phyloP scores from a whole-genome alignment of 2,797 vertebrate species.

The Ctenopoma kingsleyae region DNA sequence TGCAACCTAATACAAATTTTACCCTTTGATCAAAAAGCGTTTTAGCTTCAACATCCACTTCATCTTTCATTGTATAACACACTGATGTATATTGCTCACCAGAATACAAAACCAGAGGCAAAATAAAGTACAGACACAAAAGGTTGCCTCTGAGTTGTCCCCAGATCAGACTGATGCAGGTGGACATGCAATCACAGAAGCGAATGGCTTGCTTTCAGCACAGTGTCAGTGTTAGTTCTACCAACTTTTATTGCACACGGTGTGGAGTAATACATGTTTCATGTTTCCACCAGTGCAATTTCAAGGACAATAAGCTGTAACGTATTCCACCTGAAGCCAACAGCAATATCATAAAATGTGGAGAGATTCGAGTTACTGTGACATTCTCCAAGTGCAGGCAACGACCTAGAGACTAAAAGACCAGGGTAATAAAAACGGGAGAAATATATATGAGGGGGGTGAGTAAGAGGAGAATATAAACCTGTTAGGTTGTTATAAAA shows the following conservation, averaged over 20 bases:
- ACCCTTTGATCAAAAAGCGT: conserved; percentile 36
- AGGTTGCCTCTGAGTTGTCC: conserved; percentile 28
- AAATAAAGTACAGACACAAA: conserved; percentile 29
- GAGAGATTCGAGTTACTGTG: conserved; percentile 33
- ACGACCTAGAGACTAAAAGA: conserved; percentile 9
- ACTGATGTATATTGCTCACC: conserved; percentile 9
- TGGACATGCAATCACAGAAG: conserved; percentile 35
- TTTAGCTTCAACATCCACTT: conserved; percentile 3
- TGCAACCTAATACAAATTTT: conserved; percentile 9
- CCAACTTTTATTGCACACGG: conserved; percentile 55
- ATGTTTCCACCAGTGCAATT: conserved; percentile 22
- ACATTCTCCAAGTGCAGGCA: conserved; percentile 22
- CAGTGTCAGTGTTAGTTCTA: conserved; percentile 45
- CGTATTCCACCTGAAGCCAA: conserved; percentile 41
- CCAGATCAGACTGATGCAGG: conserved; percentile 37
- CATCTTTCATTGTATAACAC: conserved; percentile 1
- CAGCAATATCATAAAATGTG: conserved; percentile 37
- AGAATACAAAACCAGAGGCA: conserved; percentile 24
- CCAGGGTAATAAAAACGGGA: background rate
- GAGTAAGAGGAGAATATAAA: background rate
- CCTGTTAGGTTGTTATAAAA: background rate
- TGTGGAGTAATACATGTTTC: conserved; percentile 13
- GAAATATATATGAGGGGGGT: background rate
- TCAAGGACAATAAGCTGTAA: conserved; percentile 54
- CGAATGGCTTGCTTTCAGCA: conserved; percentile 26